Conservation (phyloP, 1,140 invertebrate species). For the Mizuhopecten yessoensis region DNA sequence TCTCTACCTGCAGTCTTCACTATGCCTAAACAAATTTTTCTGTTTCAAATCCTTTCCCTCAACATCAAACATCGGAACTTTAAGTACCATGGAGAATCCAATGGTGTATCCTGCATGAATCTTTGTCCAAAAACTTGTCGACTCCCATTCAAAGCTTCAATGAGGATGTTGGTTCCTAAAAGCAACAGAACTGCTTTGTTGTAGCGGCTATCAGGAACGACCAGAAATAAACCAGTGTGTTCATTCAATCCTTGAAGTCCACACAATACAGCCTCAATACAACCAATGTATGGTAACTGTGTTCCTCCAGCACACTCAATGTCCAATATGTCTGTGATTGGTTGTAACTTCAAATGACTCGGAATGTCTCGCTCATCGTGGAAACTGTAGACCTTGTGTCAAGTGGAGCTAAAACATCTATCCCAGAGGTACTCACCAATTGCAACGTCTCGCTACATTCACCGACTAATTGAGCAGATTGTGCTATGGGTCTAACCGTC, state of each 20-base stretch:
- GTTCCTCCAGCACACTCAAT: not conserved
- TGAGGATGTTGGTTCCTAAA: constrained; percentile 52
- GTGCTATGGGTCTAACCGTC: not conserved
- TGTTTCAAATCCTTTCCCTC: no score
- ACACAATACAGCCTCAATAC: not conserved
- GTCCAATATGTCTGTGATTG: not conserved
- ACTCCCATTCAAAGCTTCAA: not conserved
- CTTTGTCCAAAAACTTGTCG: constrained; percentile 44
- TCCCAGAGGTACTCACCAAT: not conserved
- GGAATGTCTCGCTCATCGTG: not conserved
- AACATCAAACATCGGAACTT: no score
- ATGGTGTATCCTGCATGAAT: no score
- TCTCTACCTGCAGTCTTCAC: no score
- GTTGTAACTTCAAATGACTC: not conserved
- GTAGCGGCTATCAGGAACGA: constrained; percentile 56
- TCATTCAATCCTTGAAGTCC: not conserved
- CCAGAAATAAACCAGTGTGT: not conserved
- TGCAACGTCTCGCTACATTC: not conserved
- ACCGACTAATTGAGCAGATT: not conserved
- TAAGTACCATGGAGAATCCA: no score
- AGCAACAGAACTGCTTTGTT: constrained; percentile 45
- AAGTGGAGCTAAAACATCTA: not conserved
- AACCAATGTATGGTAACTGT: not conserved
- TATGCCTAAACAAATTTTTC: no score
- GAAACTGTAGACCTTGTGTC: not conserved